A percentile compares a stretch with the other conserved stretches of the same genome.
These are phyloP conservation scores for Eumaeus atala DNA, from an alignment of 1,140 invertebrate genomes.

Conservation along the genomic window DNA sequence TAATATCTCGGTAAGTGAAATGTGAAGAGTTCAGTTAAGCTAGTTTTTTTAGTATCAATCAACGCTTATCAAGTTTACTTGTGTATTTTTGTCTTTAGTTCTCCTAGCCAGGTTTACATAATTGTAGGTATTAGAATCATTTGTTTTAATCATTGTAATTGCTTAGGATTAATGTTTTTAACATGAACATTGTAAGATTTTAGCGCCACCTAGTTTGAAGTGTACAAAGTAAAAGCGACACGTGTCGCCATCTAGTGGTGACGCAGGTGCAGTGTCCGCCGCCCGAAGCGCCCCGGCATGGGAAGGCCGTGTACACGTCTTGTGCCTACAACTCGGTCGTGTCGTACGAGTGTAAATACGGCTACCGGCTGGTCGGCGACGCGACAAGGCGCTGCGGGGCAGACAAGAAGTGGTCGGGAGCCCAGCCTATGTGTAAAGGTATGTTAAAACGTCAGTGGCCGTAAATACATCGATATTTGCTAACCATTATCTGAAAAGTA, in stretches of 20 bases:
- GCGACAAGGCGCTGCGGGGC: slow-evolving; percentile 90
- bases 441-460: not conserved
- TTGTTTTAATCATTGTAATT: no score
- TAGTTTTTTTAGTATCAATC: no score
- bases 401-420: slow-evolving; percentile 93
- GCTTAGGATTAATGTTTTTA: not conserved
- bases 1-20: slow-evolving; percentile 9
- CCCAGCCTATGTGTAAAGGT: slow-evolving; percentile 89
- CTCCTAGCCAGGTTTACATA: not conserved
- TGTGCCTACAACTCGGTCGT: slow-evolving; percentile 95
- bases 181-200: slow-evolving; percentile 8
- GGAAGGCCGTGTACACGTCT: slow-evolving; percentile 93
- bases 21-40: no score
- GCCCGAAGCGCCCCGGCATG: slow-evolving; percentile 91
- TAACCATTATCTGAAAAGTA: no score
- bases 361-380: slow-evolving; percentile 91
- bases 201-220: slow-evolving; percentile 36
- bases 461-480: no score
- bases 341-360: slow-evolving; percentile 94
- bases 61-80: no score
- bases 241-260: slow-evolving; percentile 78
- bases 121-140: no score
- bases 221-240: slow-evolving; percentile 54
- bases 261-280: slow-evolving; percentile 92
- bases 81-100: not conserved